phyloP scores from a whole-genome alignment of 2,797 vertebrate species.

The Lophius americanus region DNA sequence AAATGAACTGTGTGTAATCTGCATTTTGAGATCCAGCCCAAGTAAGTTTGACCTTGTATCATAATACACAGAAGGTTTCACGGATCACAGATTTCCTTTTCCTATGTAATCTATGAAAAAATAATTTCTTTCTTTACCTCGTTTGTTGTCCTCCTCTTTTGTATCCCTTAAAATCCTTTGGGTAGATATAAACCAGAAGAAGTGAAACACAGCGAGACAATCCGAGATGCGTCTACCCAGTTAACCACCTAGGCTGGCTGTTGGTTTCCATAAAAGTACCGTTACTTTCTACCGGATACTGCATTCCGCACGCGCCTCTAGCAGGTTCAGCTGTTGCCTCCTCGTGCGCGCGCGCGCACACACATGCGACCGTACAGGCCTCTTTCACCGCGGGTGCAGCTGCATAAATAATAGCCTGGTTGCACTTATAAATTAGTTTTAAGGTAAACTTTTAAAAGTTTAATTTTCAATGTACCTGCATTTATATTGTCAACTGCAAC shows the following conservation, averaged over 20 bases:
- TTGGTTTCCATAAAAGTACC: slow-evolving; percentile 94
- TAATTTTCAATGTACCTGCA: too few species aligned
- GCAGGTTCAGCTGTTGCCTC: slow-evolving; percentile 88
- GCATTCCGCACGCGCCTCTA: slow-evolving; percentile 88
- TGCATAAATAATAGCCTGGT: slow-evolving; percentile 37
- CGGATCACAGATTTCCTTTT: background rate
- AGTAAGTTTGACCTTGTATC: slow-evolving; percentile 12
- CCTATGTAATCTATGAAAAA: background rate
- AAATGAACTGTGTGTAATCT: background rate
- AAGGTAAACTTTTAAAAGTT: too few species aligned
- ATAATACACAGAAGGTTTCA: background rate
- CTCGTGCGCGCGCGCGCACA: slow-evolving; percentile 40
- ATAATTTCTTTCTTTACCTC: slow-evolving; percentile 59
- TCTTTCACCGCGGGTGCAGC: slow-evolving; percentile 39
- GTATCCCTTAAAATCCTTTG: slow-evolving; percentile 29
- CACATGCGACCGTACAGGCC: background rate
- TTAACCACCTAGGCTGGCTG: slow-evolving; percentile 77
- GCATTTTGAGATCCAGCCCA: background rate
- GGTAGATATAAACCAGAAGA: background rate
- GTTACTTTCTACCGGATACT: slow-evolving; percentile 85
- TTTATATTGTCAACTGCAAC: too few species aligned
- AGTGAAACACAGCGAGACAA: slow-evolving; percentile 9
- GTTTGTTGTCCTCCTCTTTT: slow-evolving; percentile 28
- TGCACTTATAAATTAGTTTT: too few species aligned
- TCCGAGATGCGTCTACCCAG: slow-evolving; percentile 49